Evolutionary conservation across 2,888 invertebrate species (phyloP), one percentile per base, ranked within the genome.

Genomic region (Thumatha senex): DNA sequence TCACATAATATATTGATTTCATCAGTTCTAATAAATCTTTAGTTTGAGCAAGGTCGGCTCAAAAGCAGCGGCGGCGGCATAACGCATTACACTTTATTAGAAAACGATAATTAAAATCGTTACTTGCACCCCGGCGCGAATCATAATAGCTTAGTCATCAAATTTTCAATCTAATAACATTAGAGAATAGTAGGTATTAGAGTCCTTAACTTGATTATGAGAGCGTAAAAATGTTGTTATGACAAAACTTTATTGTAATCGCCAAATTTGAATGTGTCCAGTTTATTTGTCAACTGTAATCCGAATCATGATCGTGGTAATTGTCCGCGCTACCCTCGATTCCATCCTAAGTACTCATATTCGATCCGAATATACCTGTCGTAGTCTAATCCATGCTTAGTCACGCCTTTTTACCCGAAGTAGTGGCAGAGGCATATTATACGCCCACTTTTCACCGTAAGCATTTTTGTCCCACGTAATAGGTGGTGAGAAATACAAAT

Each of bases 101-200:
- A 39, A 39, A 39, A 39, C 39, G 39, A 39, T 33, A 42, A 42
- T 33, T 33, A 42, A 42, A 42, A 42, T 42, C 42, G 15, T 42
- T 42, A 33, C 31, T 42, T 42, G 31, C 39, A 39, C 18, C 39
- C 39, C 39, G 39, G 39, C 39, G 39, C 45, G 45, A 41, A 41
- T 24, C 12, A 30, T 31, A 33, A 35, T 40, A 39, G 40, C 31
- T 33, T 14, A 31, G 33, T 38, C 30, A 31, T 45, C 36, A 34
- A 44, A 35, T 18, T 15, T 39, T 15, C 39, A 39, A 39, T 39
- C 39, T 15, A 24, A 39, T 39, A 39, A 24, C 39, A 18, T 18
- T 43, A 33, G 44, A 29, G 40, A 52, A 40, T 52, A 50, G 52
- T 51, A 55, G 45, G 49, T 52, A 52, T 56, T 45, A 44, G 36